Conservation (phyloP, 2,113 vertebrate species). For the Origma solitaria region DNA sequence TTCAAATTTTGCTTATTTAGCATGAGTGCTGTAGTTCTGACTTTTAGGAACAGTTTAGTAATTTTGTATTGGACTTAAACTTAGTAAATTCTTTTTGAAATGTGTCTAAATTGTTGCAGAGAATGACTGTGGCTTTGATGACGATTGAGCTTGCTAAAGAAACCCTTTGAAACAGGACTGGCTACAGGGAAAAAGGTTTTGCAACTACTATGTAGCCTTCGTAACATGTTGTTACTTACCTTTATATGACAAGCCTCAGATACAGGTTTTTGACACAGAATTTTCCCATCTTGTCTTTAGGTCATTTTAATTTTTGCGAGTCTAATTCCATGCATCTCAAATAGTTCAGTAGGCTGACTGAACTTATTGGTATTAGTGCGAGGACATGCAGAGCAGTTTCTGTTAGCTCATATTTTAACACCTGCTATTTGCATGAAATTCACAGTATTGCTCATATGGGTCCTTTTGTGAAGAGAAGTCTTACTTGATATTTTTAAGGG, state of each 20-base stretch:
- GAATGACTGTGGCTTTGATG: background rate
- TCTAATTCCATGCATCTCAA: background rate
- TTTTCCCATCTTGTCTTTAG: background rate
- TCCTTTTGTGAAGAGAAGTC: background rate
- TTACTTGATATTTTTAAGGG: background rate
- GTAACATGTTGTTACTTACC: background rate
- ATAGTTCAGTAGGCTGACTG: background rate
- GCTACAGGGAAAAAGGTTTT: background rate
- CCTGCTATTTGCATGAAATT: background rate
- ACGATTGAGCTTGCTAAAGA: background rate
- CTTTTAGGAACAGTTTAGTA: background rate
- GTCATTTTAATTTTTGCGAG: background rate
- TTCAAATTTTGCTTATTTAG: background rate
- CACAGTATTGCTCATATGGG: background rate
- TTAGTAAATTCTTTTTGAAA: background rate
- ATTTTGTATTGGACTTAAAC: background rate
- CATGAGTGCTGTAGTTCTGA: fast-evolving
- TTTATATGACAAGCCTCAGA: background rate
- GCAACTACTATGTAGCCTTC: background rate
- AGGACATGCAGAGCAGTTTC: background rate
- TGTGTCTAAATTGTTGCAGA: background rate
- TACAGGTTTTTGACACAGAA: background rate
- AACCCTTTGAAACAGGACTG: background rate
- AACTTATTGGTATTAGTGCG: background rate
- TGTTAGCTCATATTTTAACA: background rate